These are phyloP conservation scores for Heliconius cydno DNA, from an alignment of 2,888 invertebrate genomes.

Conservation along the genomic window DNA sequence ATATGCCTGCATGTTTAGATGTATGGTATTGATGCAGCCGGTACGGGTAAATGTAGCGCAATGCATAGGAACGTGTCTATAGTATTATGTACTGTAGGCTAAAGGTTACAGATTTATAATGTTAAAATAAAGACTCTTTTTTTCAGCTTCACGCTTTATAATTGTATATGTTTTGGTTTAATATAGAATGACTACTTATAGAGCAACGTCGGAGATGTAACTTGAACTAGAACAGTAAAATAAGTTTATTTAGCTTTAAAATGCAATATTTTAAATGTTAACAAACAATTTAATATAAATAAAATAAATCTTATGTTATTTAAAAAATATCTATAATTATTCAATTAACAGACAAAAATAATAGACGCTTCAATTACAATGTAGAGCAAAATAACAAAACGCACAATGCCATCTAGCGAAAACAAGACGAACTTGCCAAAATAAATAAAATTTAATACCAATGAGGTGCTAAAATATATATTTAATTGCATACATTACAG, in stretches of 20 bases:
- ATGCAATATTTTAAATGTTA: not conserved
- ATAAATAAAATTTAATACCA: conserved; percentile 14
- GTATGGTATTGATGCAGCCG: not conserved
- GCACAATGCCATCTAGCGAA: conserved; percentile 38
- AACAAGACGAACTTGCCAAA: conserved; percentile 23
- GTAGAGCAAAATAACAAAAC: conserved; percentile 1
- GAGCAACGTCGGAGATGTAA: not conserved
- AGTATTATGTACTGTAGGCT: not conserved
- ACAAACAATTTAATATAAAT: not conserved
- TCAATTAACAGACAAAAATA: not conserved
- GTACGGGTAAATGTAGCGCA: not conserved
- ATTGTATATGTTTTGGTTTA: too few relatives aligned
- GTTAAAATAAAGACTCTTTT: not conserved
- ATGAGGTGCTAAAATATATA: conserved; percentile 17
- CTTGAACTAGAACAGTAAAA: not conserved
- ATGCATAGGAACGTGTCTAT: not conserved
- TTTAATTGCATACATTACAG: conserved; percentile 15
- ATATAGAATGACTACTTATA: too few relatives aligned
- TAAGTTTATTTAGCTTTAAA: not conserved
- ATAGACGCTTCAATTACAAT: not conserved
- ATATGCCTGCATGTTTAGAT: conserved; percentile 9
- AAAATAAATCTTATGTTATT: not conserved
- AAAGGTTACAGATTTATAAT: not conserved
- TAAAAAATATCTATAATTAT: too few relatives aligned
- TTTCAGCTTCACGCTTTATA: not conserved